These are phyloP conservation scores for Alcis repandata DNA, from an alignment of 2,888 invertebrate genomes.

Conservation along the genomic window DNA sequence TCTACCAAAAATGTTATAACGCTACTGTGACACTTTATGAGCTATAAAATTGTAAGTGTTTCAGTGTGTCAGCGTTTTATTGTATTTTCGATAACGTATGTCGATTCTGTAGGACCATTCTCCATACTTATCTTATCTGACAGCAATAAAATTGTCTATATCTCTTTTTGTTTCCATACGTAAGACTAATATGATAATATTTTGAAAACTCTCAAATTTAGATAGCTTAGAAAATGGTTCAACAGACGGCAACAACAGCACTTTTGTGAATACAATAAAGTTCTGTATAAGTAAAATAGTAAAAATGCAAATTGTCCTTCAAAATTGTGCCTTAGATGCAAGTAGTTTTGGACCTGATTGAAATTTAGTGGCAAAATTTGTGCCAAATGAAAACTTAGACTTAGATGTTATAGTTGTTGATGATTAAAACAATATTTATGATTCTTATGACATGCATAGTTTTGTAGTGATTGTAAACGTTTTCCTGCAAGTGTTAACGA, in stretches of 20 bases:
- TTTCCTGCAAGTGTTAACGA: conserved; percentile 53
- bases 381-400: conserved; percentile 66
- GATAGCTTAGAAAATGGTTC: no score
- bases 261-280: not conserved
- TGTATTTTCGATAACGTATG: not conserved
- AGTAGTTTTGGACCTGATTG: conserved; percentile 59
- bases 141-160: no score
- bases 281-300: not conserved
- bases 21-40: conserved; percentile 19
- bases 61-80: not conserved
- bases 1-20: conserved; percentile 28
- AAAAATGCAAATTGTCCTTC: conserved; percentile 55
- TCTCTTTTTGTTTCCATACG: no score
- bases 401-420: conserved; percentile 50
- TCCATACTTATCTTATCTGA: no score
- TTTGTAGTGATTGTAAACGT: conserved; percentile 49
- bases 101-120: no score
- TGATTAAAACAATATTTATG: conserved; percentile 54
- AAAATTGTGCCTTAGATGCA: conserved; percentile 79
- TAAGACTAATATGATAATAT: no score
- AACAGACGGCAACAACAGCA: no score
- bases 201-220: no score
- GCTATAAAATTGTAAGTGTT: not conserved
- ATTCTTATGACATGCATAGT: conserved; percentile 55
- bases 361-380: conserved; percentile 62